A percentile compares a stretch with the other conserved stretches of the same genome.
Evolutionary conservation across 1,140 invertebrate genomes (phyloP).

Genomic region (Drosophila nigromelanica): DNA sequence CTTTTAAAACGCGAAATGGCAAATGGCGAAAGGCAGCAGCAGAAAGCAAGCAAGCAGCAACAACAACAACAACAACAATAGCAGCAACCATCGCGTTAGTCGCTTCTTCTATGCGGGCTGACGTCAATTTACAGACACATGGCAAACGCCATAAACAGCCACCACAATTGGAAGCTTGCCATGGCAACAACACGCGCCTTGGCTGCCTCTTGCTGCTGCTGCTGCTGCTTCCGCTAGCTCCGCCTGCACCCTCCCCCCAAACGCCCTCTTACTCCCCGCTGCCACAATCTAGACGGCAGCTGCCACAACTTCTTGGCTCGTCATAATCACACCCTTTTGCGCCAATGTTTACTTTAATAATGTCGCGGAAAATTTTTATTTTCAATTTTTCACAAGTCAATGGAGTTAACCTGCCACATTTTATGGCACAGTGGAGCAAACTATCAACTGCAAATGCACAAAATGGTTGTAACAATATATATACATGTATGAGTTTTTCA

Average conservation of each 20-base stretch:
- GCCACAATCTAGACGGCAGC: constrained; percentile 15
- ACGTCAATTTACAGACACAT: constrained; percentile 79
- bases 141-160: constrained; percentile 78
- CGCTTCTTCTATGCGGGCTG: constrained; percentile 26
- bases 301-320: constrained; percentile 59
- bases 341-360: constrained; percentile 81
- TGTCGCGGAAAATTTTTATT: constrained; percentile 81
- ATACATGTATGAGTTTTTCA: not conserved
- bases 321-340: constrained; percentile 81
- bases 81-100: not conserved
- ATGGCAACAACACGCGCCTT: constrained; percentile 49
- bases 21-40: constrained; percentile 34
- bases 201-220: constrained; percentile 6
- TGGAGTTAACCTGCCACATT: constrained; percentile 74
- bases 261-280: not conserved
- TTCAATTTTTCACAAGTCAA: constrained; percentile 80
- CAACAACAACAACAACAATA: not conserved
- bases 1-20: constrained; percentile 74
- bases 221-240: not conserved
- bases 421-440: constrained; percentile 32
- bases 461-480: too few relatives aligned
- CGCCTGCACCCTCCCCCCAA: too few relatives aligned
- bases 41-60: constrained; percentile 9
- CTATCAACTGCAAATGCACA: too few relatives aligned
- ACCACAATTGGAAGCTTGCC: constrained; percentile 80